These are phyloP conservation scores for Brotula barbata DNA, from an alignment of 2,797 vertebrate genomes.

Conservation along the genomic window DNA sequence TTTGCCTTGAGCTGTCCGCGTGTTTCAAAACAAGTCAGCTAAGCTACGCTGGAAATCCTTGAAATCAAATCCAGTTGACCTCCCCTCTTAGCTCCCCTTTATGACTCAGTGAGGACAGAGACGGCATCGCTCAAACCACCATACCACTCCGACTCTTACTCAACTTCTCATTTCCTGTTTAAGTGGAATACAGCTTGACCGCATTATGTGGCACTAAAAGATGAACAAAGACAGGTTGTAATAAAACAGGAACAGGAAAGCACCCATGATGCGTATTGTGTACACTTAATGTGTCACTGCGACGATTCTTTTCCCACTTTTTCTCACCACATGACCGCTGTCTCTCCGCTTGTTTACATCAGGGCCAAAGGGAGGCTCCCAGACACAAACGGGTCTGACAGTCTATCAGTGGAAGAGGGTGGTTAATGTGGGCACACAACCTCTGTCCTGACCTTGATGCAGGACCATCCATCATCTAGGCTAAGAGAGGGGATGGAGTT, in stretches of 20 bases:
- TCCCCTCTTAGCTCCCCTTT: slow-evolving; percentile 38
- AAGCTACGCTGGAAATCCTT: slow-evolving; percentile 30
- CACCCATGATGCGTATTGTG: slow-evolving; percentile 10
- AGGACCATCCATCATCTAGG: slow-evolving; percentile 60
- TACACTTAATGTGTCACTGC: slow-evolving; percentile 21
- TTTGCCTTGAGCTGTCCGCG: slow-evolving; percentile 42
- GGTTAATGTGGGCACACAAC: slow-evolving; percentile 64
- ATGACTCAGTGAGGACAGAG: slow-evolving; percentile 54
- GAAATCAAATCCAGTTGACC: slow-evolving; percentile 57
- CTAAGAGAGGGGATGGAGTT: slow-evolving; percentile 45
- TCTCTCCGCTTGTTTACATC: slow-evolving; percentile 59
- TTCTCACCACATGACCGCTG: slow-evolving; percentile 17
- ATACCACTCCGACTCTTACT: slow-evolving; percentile 25
- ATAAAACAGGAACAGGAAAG: slow-evolving; percentile 25
- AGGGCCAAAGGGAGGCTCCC: slow-evolving; percentile 49
- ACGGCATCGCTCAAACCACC: slow-evolving; percentile 25
- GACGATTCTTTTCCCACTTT: not conserved
- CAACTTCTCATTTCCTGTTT: slow-evolving; percentile 56
- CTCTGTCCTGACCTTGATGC: slow-evolving; percentile 67
- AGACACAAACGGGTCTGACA: slow-evolving; percentile 52
- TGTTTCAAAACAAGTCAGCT: slow-evolving; percentile 45
- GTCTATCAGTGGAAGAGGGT: slow-evolving; percentile 59
- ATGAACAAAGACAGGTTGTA: slow-evolving; percentile 27
- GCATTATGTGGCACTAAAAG: slow-evolving; percentile 43
- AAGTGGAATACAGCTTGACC: slow-evolving; percentile 34